Conservation (phyloP, 1,140 invertebrate genomes). For the Drosophila guanche region DNA sequence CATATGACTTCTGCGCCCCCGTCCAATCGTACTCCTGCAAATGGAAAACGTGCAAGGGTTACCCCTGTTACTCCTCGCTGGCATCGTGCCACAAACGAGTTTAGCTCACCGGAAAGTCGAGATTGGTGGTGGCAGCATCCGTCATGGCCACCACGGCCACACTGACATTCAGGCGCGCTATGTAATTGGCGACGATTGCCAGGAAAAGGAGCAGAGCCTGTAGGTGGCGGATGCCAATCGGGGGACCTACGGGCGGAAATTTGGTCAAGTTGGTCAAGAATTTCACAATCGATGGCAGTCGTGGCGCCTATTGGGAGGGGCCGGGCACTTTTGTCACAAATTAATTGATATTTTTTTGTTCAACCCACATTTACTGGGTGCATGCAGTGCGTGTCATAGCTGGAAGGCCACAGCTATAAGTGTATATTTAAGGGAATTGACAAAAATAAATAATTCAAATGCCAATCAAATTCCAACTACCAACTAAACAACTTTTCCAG, state of each 20-base stretch:
- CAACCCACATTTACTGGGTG: background rate
- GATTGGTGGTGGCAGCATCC: conserved; percentile 75
- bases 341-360: no score
- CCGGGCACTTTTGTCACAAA: no score
- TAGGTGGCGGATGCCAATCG: conserved; percentile 86
- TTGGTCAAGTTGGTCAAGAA: background rate
- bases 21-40: conserved; percentile 84
- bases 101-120: conserved; percentile 54
- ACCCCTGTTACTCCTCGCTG: no score
- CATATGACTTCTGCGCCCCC: conserved; percentile 83
- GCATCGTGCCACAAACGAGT: background rate
- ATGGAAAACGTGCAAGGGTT: background rate
- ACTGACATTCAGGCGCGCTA: conserved; percentile 87
- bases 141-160: conserved; percentile 90
- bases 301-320: background rate
- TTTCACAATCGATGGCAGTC: background rate
- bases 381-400: no score
- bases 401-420: no score
- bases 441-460: no score
- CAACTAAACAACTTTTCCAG: no score
- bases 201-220: conserved; percentile 87
- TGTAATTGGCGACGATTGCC: conserved; percentile 86
- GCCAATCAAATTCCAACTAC: no score
- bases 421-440: no score
- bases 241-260: conserved; percentile 34